These are phyloP conservation scores for Hecatera dysodea DNA, from an alignment of 2,888 invertebrate genomes.

Conservation along the genomic window DNA sequence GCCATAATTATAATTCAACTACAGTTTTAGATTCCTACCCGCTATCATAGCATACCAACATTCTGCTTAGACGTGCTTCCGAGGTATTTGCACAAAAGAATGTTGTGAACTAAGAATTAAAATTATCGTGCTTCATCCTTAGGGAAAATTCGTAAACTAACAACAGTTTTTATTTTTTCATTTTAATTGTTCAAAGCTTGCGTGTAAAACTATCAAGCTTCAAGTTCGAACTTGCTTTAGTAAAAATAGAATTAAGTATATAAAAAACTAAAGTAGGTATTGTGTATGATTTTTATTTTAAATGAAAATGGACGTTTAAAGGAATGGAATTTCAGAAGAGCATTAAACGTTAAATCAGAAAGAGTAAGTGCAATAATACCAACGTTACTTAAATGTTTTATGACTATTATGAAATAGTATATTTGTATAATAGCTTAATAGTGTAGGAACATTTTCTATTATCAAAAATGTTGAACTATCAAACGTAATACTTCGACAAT, in stretches of 20 bases:
- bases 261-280: neutral
- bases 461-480: too few species aligned
- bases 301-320: neutral
- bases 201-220: too few species aligned
- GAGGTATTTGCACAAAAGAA: constrained; percentile 65
- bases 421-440: neutral
- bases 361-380: neutral
- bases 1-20: constrained; percentile 53
- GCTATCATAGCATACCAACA: constrained; percentile 70
- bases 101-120: constrained; percentile 61
- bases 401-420: neutral
- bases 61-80: constrained; percentile 55
- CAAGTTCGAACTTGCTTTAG: neutral
- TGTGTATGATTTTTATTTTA: neutral
- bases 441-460: too few species aligned
- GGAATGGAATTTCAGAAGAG: neutral
- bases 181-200: neutral
- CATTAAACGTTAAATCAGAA: neutral
- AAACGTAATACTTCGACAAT: too few species aligned
- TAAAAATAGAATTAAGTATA: neutral
- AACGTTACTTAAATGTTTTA: neutral
- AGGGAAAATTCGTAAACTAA: constrained; percentile 17
- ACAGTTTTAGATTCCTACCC: constrained; percentile 67
- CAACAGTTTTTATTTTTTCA: neutral
- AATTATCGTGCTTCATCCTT: constrained; percentile 57